Evolutionary conservation across 2,797 vertebrate genomes (phyloP).

Genomic region (Varecia variegata): DNA sequence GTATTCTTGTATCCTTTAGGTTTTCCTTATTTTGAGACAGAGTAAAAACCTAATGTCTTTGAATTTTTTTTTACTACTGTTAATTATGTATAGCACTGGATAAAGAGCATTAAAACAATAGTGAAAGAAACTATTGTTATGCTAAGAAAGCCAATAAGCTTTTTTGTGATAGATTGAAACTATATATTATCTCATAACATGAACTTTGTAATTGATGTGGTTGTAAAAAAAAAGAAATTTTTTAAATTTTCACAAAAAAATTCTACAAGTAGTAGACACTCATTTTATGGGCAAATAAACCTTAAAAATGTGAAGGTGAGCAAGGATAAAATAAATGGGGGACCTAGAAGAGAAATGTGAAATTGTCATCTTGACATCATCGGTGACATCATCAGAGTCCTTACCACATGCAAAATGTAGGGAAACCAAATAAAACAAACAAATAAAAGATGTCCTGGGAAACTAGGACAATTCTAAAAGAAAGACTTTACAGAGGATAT

Average conservation of each 20-base stretch:
- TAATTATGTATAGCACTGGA: neutral
- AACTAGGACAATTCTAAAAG: neutral
- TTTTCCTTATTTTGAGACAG: neutral
- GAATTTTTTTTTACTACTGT: neutral
- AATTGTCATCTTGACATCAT: neutral
- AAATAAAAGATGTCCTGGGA: neutral
- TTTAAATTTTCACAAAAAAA: neutral
- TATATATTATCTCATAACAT: neutral
- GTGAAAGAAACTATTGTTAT: neutral
- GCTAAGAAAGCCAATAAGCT: neutral
- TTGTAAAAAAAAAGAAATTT: neutral
- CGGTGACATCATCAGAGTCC: neutral
- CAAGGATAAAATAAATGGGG: neutral
- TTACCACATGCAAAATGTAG: neutral
- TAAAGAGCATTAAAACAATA: neutral
- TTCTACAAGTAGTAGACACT: neutral
- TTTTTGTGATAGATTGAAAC: neutral
- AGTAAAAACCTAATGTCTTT: neutral
- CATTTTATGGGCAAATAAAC: neutral
- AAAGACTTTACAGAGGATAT: neutral
- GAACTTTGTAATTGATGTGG: neutral
- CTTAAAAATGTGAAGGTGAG: neutral
- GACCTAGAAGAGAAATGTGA: neutral
- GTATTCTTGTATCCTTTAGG: neutral
- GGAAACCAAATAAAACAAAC: neutral